These are phyloP conservation scores for Caenorhabditis virilis DNA, from an alignment of 2,888 invertebrate species.

Conservation along the genomic window DNA sequence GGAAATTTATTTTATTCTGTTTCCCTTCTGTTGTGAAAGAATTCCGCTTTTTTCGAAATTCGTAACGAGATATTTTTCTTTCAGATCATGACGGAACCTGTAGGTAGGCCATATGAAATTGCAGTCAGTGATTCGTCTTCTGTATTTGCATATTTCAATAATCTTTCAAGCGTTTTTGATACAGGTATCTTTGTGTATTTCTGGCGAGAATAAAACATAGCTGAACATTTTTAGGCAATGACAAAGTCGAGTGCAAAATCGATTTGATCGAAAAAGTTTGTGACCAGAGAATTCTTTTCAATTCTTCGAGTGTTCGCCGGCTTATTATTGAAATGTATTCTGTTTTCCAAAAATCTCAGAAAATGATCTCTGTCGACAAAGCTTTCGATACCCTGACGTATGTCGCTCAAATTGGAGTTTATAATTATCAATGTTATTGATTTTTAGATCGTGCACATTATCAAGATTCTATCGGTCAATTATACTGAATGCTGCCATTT, in stretches of 20 bases:
- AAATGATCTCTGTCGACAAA: slow-evolving; percentile 10
- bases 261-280: slow-evolving; percentile 24
- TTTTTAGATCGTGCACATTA: slow-evolving; percentile 15
- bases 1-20: too few species aligned
- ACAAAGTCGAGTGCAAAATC: slow-evolving; percentile 5
- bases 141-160: slow-evolving; percentile 16
- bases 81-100: background rate
- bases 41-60: too few species aligned
- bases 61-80: too few species aligned
- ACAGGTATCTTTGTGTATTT: too few species aligned
- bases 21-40: too few species aligned
- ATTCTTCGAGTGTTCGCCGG: slow-evolving; percentile 22
- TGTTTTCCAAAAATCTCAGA: slow-evolving; percentile 36
- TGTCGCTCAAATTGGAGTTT: background rate
- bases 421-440: background rate
- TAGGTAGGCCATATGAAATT: slow-evolving; percentile 6
- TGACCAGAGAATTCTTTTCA: slow-evolving; percentile 15
- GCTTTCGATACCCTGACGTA: slow-evolving; percentile 19
- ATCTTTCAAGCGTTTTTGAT: background rate
- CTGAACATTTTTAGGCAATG: background rate
- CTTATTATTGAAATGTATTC: slow-evolving; percentile 45
- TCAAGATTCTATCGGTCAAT: slow-evolving; percentile 43
- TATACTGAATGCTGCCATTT: slow-evolving; percentile 31
- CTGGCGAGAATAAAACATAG: slow-evolving; percentile 4
- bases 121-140: slow-evolving; percentile 30